phyloP scores from a whole-genome alignment of 2,113 vertebrate species.

The Entomyzon cyanotis region DNA sequence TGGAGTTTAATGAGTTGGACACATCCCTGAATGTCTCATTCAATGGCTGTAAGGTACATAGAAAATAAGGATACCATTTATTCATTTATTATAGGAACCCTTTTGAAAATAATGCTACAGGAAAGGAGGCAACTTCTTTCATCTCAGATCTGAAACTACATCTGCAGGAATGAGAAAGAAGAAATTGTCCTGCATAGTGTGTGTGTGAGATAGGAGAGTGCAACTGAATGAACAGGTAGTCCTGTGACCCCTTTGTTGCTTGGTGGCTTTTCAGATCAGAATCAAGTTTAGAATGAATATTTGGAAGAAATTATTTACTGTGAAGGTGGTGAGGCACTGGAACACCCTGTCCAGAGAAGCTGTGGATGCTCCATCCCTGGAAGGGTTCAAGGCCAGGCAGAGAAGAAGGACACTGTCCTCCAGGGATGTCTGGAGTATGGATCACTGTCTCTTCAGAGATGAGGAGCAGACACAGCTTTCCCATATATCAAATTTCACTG shows the following conservation, averaged over 20 bases:
- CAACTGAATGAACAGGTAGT: background rate
- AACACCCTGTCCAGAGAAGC: background rate
- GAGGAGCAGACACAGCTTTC: background rate
- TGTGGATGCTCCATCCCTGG: background rate
- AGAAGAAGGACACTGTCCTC: background rate
- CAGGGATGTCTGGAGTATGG: background rate
- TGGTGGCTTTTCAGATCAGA: background rate
- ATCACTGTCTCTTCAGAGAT: background rate
- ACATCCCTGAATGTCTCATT: background rate
- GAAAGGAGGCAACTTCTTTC: background rate
- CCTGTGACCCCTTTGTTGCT: background rate
- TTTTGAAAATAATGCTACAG: background rate
- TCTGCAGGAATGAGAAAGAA: background rate
- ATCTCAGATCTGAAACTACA: background rate
- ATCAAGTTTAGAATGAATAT: background rate
- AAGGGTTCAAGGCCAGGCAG: background rate
- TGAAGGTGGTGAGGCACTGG: background rate
- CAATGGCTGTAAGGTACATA: fast-evolving
- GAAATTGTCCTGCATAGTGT: background rate
- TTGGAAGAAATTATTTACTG: background rate
- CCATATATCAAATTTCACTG: background rate
- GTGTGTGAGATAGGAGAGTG: background rate
- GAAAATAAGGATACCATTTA: background rate
- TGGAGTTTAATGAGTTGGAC: background rate
- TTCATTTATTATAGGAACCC: background rate